phyloP scores from a whole-genome alignment of 2,888 invertebrate genomes.

The Andricus quercusramuli region DNA sequence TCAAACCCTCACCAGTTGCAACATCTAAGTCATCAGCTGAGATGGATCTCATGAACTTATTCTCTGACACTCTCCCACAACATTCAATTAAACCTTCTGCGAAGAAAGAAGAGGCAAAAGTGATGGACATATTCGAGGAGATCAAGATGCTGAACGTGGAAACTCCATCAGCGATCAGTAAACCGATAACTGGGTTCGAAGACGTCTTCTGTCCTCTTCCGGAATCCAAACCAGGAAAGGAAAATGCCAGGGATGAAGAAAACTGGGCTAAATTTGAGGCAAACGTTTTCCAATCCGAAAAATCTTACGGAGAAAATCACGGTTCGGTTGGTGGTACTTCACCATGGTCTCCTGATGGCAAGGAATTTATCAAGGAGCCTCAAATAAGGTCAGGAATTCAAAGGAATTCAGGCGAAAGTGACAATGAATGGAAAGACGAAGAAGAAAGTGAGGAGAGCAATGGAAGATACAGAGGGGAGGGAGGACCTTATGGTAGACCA shows the following conservation, averaged over 20 bases:
- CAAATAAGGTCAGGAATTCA: constrained; percentile 73
- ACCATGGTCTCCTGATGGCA: constrained; percentile 89
- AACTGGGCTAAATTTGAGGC: constrained; percentile 78
- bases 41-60: constrained; percentile 71
- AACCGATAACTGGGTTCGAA: constrained; percentile 61
- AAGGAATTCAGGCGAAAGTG: constrained; percentile 77
- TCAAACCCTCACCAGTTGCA: constrained; percentile 52
- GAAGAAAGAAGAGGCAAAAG: constrained; percentile 62
- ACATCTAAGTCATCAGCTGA: constrained; percentile 61
- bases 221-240: constrained; percentile 60
- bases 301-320: constrained; percentile 70
- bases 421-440: constrained; percentile 77
- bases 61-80: constrained; percentile 65
- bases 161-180: constrained; percentile 43
- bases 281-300: constrained; percentile 69
- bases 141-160: constrained; percentile 73
- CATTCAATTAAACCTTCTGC: constrained; percentile 52
- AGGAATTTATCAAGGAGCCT: constrained; percentile 80
- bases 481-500: constrained; percentile 59
- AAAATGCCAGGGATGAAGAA: constrained; percentile 68
- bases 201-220: constrained; percentile 71
- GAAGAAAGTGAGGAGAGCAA: constrained; percentile 78
- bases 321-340: constrained; percentile 80
- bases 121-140: constrained; percentile 75
- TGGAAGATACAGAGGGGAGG: constrained; percentile 74